Evolutionary conservation across 1,140 invertebrate genomes (phyloP), one percentile per base, ranked within the genome.

Genomic region (Oscheius sp.): DNA sequence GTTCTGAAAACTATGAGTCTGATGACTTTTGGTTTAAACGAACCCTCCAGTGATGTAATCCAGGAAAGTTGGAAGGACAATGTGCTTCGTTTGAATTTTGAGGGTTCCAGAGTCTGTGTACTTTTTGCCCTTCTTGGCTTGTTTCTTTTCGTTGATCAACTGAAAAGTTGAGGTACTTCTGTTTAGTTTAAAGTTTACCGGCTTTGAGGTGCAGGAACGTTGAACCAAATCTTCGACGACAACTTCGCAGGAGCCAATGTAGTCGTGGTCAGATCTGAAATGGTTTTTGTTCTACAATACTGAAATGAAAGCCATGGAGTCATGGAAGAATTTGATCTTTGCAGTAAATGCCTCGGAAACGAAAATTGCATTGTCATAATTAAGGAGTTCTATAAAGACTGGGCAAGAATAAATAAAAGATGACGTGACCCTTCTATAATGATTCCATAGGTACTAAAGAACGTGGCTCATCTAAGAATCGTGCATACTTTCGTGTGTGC

Each of bases 101-200:
- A 82, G 38, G 20, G 61, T 69, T 45, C 80, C 80, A 20, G 82
- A 84, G 42, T 80, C 68, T 7, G 61, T 74, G 68, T 82, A 82
- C 38, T 78, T 80, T 38, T 81, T 79, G 15, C 69, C 71, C 52
- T 82, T 82, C 34, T 76, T 63, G 2, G 65, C 72, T 45, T 77
- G 73, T 73, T 80, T 85, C 84, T 79, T 87, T 79, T 76, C 85
- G 83, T 79, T 85, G 76, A 80, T 87, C 80, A 46, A 85, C 87
- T 42, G 86, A 75, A 77, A 83, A 79, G 28, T 13, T 42, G n/a
- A 10, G 10, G 38, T 42, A 42, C n/a, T 42, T n/a, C 38, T 10
- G n/a, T n/a, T n/a, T n/a, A n/a, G n/a, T n/a, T 10, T 10, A 42
- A 42, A 10, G n/a, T 42, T 42, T 42, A 63, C 20, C 23, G 20